Conservation (phyloP, 2,113 vertebrate genomes). For the Nanorana parkeri region DNA sequence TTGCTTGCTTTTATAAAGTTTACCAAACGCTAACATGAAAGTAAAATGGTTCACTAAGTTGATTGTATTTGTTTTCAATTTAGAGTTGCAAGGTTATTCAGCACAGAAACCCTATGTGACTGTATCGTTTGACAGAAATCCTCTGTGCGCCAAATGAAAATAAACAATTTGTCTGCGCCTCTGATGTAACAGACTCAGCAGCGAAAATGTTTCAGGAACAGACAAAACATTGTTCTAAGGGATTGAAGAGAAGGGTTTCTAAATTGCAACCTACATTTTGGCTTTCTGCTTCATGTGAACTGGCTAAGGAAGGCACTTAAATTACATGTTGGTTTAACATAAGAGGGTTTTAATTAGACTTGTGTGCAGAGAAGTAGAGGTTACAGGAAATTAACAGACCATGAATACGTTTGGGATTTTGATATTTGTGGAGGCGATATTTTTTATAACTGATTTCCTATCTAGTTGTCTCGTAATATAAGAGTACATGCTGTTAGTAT, state of each 20-base stretch:
- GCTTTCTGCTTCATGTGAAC: neutral
- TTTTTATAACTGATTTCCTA: no score
- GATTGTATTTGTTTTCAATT: neutral
- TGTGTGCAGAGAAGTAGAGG: no score
- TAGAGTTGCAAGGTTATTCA: neutral
- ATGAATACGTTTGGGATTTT: no score
- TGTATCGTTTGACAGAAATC: constrained; percentile 33
- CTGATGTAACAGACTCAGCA: constrained; percentile 33
- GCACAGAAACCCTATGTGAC: constrained; percentile 26
- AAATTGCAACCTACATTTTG: neutral
- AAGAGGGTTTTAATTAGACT: no score
- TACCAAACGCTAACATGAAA: neutral
- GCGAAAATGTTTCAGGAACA: constrained; percentile 30
- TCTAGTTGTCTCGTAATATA: no score
- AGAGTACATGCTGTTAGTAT: no score
- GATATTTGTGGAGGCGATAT: no score
- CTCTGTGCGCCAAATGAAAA: constrained; percentile 27
- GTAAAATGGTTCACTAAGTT: constrained; percentile 7
- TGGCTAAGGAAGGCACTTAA: no score
- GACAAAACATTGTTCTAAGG: constrained; percentile 37
- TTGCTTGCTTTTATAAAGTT: no score
- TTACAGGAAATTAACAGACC: no score
- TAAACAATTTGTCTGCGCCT: constrained; percentile 41
- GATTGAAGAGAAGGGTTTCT: neutral
- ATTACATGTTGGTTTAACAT: no score